Evolutionary conservation across 2,797 vertebrate genomes (phyloP), one percentile per base, ranked within the genome.

Genomic region (Clarias platycephalus): DNA sequence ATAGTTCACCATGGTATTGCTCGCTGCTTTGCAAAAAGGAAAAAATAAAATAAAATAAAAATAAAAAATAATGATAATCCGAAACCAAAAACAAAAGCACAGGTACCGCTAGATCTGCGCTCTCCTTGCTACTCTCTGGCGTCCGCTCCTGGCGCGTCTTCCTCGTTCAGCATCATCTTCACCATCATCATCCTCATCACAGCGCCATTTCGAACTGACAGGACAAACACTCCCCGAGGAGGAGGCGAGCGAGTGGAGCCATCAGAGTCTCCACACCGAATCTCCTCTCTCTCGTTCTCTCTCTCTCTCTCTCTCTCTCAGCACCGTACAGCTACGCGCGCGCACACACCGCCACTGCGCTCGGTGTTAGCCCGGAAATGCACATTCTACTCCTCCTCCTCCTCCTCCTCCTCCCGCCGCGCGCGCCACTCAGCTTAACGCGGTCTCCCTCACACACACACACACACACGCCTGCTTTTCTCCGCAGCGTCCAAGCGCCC

Each of bases 1-100:
- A 94, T 99, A 99, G 96, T 98, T 98, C 97, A 99, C 95, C 95
- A 95, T 95, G 94, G 94, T 98, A 96, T 95, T 96, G 96, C 95
- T 96, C 94, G 94, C 95, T 95, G 95, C 95, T 95, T 96, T 96
- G 44, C 60, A 94, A 95, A 95, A 92, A 92, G 94, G 94, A 92
- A 91, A 60, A 92, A 92, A 93, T 92, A 91, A 94, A 94, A 96
- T 96, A 95, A 95, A 95, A 37, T 15, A n/a, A 40, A 22, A 18
- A 40, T 9, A 64, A 79, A 18, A 44, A 60, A 83, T 13, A 53
- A 49, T 13, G 49, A 53, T 53, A 68, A 70, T 79, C 74, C 75
- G 91, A 91, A 53, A 72, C 92, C 92, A 93, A 93, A 93, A 91
- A 66, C 62, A 93, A 93, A 97, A 96, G 96, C 96, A 95, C 95